Evolutionary conservation across 2,888 invertebrate genomes (phyloP).

Genomic region (Epirrhoe tristata): DNA sequence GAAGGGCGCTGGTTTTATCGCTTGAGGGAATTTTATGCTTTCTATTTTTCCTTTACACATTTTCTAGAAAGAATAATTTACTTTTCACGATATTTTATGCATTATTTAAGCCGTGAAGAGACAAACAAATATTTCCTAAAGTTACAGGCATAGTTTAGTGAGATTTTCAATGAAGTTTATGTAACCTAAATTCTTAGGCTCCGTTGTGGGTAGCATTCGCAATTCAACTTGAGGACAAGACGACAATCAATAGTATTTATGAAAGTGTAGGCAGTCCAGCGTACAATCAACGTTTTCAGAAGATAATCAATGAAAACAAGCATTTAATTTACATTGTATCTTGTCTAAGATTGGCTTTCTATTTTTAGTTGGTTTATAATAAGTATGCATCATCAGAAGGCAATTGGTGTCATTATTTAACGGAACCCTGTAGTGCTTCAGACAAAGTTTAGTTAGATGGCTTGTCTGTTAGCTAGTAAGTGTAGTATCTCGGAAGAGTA

Average conservation of each 20-base stretch:
- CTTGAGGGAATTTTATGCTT: conserved; percentile 7
- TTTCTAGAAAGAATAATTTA: neutral
- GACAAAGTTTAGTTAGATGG: neutral
- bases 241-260: conserved; percentile 59
- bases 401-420: neutral
- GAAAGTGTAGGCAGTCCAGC: conserved; percentile 57
- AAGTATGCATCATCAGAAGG: neutral
- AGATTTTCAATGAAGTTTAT: neutral
- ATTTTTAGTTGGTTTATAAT: neutral
- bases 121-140: neutral
- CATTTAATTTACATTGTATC: neutral
- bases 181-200: conserved; percentile 19
- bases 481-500: too few relatives aligned
- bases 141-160: neutral
- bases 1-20: conserved; percentile 7
- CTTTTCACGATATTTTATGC: neutral
- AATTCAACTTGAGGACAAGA: conserved; percentile 62
- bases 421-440: neutral
- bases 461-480: neutral
- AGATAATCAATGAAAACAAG: too few relatives aligned
- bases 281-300: conserved; percentile 50
- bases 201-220: conserved; percentile 54
- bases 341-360: neutral
- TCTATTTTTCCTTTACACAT: conserved; percentile 1
- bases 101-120: neutral